A percentile compares a stretch with the other conserved stretches of the same genome.
phyloP scores from a whole-genome alignment of 1,140 invertebrate species.

The Drosophila pseudoananassae region DNA sequence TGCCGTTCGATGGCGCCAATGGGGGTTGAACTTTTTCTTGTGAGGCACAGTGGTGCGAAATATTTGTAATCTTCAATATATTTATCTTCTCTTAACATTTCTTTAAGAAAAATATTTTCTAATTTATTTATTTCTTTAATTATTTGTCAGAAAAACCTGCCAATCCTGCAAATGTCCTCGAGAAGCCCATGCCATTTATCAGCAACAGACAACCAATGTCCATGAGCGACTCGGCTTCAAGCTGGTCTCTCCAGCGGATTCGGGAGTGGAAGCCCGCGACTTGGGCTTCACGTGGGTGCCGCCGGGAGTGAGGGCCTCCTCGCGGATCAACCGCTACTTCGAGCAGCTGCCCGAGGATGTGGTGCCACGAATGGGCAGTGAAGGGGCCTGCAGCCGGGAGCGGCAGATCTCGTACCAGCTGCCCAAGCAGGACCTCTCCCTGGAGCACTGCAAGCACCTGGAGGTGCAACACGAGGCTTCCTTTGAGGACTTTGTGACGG shows the following conservation, averaged over 20 bases:
- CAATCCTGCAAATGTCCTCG: constrained; percentile 94
- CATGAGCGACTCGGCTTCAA: constrained; percentile 91
- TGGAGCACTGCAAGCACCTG: constrained; percentile 94
- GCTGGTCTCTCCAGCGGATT: constrained; percentile 81
- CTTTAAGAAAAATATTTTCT: neutral
- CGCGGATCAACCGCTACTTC: constrained; percentile 90
- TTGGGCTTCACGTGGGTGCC: constrained; percentile 93
- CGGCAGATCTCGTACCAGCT: constrained; percentile 94
- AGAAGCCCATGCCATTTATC: constrained; percentile 91
- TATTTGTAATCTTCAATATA: neutral
- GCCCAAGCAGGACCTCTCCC: constrained; percentile 96
- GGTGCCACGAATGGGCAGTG: constrained; percentile 90
- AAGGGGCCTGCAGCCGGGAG: constrained; percentile 91
- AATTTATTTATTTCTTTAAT: neutral
- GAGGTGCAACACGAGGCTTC: constrained; percentile 90
- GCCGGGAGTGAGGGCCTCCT: constrained; percentile 88
- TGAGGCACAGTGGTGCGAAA: constrained; percentile 15
- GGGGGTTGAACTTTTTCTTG: constrained; percentile 19
- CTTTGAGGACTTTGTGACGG: constrained; percentile 95
- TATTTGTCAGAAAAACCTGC: constrained; percentile 85
- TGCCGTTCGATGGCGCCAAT: constrained; percentile 50
- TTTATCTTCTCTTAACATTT: no score
- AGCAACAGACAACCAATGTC: constrained; percentile 89
- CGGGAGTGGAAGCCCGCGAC: constrained; percentile 86
- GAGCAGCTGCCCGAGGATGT: constrained; percentile 90